These are phyloP conservation scores for Peromyscus nudipes DNA, from an alignment of 2,797 vertebrate genomes.

Conservation along the genomic window DNA sequence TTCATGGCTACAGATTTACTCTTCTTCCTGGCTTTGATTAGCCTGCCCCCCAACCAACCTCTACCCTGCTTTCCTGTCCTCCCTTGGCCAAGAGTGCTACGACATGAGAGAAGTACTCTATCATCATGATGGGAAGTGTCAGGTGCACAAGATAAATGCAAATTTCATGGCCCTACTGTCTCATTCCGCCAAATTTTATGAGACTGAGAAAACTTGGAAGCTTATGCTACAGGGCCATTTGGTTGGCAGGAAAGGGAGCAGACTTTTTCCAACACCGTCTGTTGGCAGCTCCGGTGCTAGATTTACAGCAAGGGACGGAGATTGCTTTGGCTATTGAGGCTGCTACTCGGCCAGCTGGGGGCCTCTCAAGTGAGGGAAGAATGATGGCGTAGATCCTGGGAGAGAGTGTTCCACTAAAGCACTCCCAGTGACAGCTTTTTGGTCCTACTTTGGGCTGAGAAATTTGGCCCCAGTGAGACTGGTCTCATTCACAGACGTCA, in stretches of 20 bases:
- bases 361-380: conserved; percentile 74
- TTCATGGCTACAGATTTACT: conserved; percentile 72
- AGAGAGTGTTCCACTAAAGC: conserved; percentile 9
- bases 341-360: conserved; percentile 77
- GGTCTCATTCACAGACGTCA: neutral
- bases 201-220: conserved; percentile 83
- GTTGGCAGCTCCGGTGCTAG: conserved; percentile 78
- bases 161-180: conserved; percentile 78
- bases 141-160: conserved; percentile 84
- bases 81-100: conserved; percentile 54
- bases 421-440: neutral
- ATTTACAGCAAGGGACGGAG: conserved; percentile 77
- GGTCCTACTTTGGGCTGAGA: neutral
- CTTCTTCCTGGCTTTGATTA: conserved; percentile 81
- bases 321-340: conserved; percentile 71
- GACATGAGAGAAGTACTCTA: conserved; percentile 71
- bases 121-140: conserved; percentile 82
- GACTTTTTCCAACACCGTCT: conserved; percentile 79
- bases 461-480: neutral
- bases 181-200: conserved; percentile 82
- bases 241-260: conserved; percentile 82
- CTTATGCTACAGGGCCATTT: conserved; percentile 82
- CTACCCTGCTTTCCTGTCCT: conserved; percentile 73
- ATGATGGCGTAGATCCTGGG: conserved; percentile 60
- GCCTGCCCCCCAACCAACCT: conserved; percentile 70